Conservation (phyloP, 2,888 invertebrate genomes). For the Blomia tropicalis region DNA sequence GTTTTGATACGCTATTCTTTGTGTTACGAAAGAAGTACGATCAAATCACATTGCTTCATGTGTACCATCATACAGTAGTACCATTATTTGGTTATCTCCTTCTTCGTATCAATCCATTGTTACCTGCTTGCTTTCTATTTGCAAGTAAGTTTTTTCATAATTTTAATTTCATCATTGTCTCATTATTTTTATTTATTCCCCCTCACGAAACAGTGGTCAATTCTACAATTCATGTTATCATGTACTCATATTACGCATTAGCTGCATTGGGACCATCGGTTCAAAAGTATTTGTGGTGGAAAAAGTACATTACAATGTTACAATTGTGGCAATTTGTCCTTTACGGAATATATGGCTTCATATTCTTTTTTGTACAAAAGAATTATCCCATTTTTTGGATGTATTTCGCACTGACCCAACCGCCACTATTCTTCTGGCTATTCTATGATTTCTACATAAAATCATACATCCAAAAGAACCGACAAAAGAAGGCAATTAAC, state of each 20-base stretch:
- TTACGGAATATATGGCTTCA: conserved; percentile 1
- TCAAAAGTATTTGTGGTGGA: conserved; percentile 25
- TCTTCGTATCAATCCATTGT: conserved; percentile 7
- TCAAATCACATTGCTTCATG: conserved; percentile 7
- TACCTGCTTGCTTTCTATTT: conserved; percentile 9
- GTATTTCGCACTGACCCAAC: conserved; percentile 11
- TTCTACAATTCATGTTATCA: conserved; percentile 16
- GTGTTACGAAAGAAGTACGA: conserved; percentile 23
- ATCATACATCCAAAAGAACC: not conserved
- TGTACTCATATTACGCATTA: conserved; percentile 14
- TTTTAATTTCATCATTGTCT: not conserved
- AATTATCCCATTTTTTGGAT: conserved; percentile 19
- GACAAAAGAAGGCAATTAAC: no score
- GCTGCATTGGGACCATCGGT: conserved; percentile 13
- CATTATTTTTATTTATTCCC: conserved; percentile 4
- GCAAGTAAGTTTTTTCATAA: not conserved
- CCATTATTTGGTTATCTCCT: conserved; percentile 14
- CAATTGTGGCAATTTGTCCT: conserved; percentile 16
- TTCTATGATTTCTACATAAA: conserved; percentile 18
- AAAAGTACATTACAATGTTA: conserved; percentile 21
- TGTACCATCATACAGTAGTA: conserved; percentile 15
- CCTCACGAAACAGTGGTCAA: no score
- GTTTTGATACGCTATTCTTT: conserved; percentile 25
- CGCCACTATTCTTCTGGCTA: conserved; percentile 16
- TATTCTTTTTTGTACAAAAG: not conserved